Evolutionary conservation across 2,797 vertebrate species (phyloP), one percentile per base, ranked within the genome.

Genomic region (Aeoliscus strigatus): DNA sequence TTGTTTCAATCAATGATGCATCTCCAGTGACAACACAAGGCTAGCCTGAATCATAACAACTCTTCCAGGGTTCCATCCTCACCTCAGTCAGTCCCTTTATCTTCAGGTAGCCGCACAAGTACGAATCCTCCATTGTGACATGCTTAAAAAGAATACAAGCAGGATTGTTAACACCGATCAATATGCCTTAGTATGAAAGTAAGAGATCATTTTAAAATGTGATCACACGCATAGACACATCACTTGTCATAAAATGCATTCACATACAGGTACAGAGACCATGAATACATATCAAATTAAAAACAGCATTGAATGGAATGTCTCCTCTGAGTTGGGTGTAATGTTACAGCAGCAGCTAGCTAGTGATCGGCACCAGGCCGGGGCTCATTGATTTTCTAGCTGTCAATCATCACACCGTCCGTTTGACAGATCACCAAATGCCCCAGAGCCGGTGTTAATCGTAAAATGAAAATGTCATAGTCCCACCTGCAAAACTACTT

Each of bases 21-120:
- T n/a, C n/a, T n/a, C n/a, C n/a, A n/a, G n/a, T n/a, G n/a, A n/a
- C n/a, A n/a, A n/a, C n/a, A n/a, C n/a, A 10, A 1, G 28, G 11
- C 29, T 18, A n/a, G n/a, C 47, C 15, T 35, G 21, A 21, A 21
- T 21, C 6, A 6, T 21, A 6, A 21, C 6, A 6, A 21, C 6
- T 3, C 6, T 6, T 21, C 3, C 6, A 21, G 18, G 3, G 18
- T 21, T 3, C 6, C 27, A 13, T 14, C 48, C 92, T 92, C 83
- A 99, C 96, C 92, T 98, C 96, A 4, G 96, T 98, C 75, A 98
- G 90, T 63, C 96, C 96, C 88, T 98, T 97, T 75, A 98, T 98
- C 86, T 97, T 98, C 84, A 98, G 88, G 81, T 98, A 98, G 60
- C 96, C 96, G 60, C 96, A 98, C 66, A 98, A 77, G 81, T 96